Evolutionary conservation across 2,797 vertebrate genomes (phyloP).

Genomic region (Ctenopoma multispine): DNA sequence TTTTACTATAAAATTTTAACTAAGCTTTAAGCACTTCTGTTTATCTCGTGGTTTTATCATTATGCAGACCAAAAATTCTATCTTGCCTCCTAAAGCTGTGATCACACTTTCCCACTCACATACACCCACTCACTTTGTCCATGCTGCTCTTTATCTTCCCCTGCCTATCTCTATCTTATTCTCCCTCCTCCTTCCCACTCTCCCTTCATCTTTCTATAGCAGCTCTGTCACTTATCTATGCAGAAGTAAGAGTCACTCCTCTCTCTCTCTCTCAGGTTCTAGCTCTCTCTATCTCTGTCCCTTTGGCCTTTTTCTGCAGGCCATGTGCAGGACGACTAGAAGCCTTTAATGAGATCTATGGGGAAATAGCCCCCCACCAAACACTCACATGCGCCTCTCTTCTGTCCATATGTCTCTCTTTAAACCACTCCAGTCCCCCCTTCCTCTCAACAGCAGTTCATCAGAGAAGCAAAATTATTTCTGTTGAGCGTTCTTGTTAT

Average conservation of each 20-base stretch:
- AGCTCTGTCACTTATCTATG: conserved; percentile 52
- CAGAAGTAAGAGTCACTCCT: conserved; percentile 42
- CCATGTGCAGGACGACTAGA: conserved; percentile 61
- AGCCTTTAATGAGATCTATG: conserved; percentile 81
- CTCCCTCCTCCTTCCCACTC: conserved; percentile 41
- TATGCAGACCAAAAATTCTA: conserved; percentile 54
- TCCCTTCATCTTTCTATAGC: conserved; percentile 41
- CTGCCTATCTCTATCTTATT: conserved; percentile 58
- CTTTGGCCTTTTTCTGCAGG: conserved; percentile 70
- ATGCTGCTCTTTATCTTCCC: conserved; percentile 64
- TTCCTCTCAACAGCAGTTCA: conserved; percentile 25
- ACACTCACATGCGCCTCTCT: not conserved
- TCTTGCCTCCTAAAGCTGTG: conserved; percentile 70
- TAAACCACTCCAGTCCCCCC: conserved; percentile 19
- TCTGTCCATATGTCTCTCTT: conserved; percentile 11
- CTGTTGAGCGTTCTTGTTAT: conserved; percentile 34
- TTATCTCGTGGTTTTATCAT: conserved; percentile 49
- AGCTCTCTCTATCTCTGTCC: conserved; percentile 35
- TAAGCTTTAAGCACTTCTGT: conserved; percentile 28
- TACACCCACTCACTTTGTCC: conserved; percentile 69
- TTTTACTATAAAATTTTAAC: conserved; percentile 28
- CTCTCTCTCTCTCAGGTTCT: conserved; percentile 26
- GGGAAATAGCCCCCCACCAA: conserved; percentile 70
- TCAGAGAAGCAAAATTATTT: conserved; percentile 25
- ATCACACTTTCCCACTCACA: conserved; percentile 79